phyloP scores from a whole-genome alignment of 1,140 invertebrate species.

The Manduca sexta region DNA sequence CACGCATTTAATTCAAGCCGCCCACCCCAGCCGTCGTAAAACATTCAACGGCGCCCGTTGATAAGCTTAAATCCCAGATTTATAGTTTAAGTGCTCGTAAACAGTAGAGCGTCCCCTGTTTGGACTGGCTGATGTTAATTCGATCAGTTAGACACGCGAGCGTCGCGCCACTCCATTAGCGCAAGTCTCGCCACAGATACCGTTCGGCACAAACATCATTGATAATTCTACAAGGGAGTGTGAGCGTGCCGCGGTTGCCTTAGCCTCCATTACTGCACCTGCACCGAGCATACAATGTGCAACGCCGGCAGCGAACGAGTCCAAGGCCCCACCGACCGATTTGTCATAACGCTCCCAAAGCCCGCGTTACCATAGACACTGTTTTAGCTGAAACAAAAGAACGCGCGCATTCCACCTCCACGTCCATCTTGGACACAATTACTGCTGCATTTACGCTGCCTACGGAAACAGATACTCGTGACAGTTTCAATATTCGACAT shows the following conservation, averaged over 20 bases:
- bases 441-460: too few species aligned
- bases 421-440: too few species aligned
- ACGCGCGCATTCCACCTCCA: too few species aligned
- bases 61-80: slow-evolving; percentile 13
- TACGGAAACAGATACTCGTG: too few species aligned
- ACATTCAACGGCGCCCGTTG: slow-evolving; percentile 4
- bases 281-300: not conserved
- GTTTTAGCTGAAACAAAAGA: not conserved
- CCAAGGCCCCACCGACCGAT: slow-evolving; percentile 12
- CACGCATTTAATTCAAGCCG: too few species aligned
- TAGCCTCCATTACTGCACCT: slow-evolving; percentile 9
- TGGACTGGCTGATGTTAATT: too few species aligned
- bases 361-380: not conserved
- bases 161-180: too few species aligned
- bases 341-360: slow-evolving; percentile 7
- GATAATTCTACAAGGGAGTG: slow-evolving; percentile 10
- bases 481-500: too few species aligned
- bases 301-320: not conserved
- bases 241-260: slow-evolving; percentile 9
- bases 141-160: too few species aligned
- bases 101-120: not conserved
- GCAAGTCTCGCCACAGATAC: too few species aligned
- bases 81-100: slow-evolving; percentile 4
- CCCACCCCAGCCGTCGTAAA: slow-evolving; percentile 4
- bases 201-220: not conserved